Percentiles rank a stretch among this genome's conserved stretches.
Conservation (phyloP, 2,113 vertebrate species). For the Zosterops japonicus region DNA sequence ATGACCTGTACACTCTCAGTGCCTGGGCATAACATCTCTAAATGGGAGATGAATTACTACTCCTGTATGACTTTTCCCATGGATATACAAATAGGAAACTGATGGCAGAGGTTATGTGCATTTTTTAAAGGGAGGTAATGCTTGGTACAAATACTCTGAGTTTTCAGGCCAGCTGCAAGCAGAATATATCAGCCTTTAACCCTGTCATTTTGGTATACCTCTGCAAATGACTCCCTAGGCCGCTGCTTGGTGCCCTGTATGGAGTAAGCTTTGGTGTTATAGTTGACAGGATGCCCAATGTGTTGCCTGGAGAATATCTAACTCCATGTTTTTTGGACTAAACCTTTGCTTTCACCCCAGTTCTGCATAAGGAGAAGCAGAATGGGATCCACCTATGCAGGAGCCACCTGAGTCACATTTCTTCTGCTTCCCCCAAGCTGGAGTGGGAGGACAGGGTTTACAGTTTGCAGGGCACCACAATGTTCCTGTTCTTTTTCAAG, state of each 20-base stretch:
- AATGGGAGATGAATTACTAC: not conserved
- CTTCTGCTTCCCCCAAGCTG: not conserved
- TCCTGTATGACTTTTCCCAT: not conserved
- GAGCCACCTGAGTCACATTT: not conserved
- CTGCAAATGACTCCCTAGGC: not conserved
- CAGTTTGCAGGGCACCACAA: not conserved
- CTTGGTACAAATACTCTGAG: not conserved
- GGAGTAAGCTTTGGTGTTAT: not conserved
- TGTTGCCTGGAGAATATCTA: not conserved
- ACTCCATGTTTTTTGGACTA: not conserved
- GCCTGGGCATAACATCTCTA: not conserved
- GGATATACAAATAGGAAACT: not conserved
- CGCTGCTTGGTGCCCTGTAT: not conserved
- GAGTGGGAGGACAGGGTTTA: not conserved
- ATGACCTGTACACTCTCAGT: not conserved
- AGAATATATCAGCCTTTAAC: not conserved
- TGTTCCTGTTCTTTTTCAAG: not conserved
- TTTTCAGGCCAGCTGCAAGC: not conserved
- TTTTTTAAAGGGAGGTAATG: not conserved
- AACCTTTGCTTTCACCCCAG: not conserved
- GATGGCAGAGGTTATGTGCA: not conserved
- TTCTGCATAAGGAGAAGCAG: not conserved
- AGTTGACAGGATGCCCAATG: fast-evolving
- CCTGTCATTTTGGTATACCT: not conserved
- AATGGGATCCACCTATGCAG: not conserved